Conservation (phyloP, 30 jellyfish, hydroid and myxozoan species). For the Hydra vulgaris region DNA sequence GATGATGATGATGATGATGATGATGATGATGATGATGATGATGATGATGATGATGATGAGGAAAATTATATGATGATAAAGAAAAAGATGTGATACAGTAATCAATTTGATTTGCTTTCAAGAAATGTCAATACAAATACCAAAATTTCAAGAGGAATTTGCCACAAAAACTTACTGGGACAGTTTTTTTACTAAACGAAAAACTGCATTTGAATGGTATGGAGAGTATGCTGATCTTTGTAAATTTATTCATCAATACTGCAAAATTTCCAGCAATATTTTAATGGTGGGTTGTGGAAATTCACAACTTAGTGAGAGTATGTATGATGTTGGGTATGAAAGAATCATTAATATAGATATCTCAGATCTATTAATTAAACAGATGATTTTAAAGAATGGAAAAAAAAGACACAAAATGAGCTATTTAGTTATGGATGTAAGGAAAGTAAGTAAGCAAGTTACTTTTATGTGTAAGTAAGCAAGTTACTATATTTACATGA, state of each 20-base stretch:
- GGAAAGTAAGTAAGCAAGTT: conserved; percentile 11
- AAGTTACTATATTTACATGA: not conserved
- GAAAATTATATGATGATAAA: too few relatives aligned
- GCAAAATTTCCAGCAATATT: conserved; percentile 1
- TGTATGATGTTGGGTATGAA: conserved; percentile 47
- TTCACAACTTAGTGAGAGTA: conserved; percentile 37
- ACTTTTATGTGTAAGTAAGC: not conserved
- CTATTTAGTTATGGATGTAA: conserved; percentile 25
- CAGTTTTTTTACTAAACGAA: conserved; percentile 27
- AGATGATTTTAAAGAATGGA: conserved; percentile 22
- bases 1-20: too few relatives aligned
- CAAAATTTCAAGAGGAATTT: conserved; percentile 31
- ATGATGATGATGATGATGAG: too few relatives aligned
- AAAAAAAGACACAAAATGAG: conserved; percentile 28
- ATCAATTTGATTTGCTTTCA: too few relatives aligned
- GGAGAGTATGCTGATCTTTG: conserved; percentile 38
- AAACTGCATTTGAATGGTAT: conserved; percentile 51
- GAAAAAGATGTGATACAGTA: too few relatives aligned
- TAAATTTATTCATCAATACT: conserved; percentile 2
- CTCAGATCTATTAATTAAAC: conserved; percentile 42
- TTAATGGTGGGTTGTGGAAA: conserved; percentile 45
- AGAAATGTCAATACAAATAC: conserved; percentile 16
- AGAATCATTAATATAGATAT: conserved; percentile 32
- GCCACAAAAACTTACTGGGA: conserved; percentile 38
- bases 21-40: too few relatives aligned